These are phyloP conservation scores for Alexandromys fortis DNA, from an alignment of 2,113 vertebrate species.

Conservation along the genomic window DNA sequence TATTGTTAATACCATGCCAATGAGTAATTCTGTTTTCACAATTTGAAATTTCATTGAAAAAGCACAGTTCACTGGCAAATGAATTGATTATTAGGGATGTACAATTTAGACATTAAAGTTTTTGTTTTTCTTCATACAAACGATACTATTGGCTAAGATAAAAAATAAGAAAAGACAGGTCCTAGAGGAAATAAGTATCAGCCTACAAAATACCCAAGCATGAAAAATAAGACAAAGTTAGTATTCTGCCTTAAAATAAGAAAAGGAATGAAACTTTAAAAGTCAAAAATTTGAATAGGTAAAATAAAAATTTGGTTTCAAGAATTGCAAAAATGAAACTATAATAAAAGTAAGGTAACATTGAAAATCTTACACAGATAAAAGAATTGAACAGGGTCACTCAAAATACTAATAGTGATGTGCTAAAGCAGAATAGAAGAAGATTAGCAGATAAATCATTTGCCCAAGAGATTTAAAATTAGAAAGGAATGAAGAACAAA, in stretches of 20 bases:
- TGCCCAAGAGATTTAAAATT: not conserved
- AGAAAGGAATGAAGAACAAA: not conserved
- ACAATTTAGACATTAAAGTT: not conserved
- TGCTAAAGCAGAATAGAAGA: not conserved
- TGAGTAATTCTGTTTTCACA: conserved; percentile 23
- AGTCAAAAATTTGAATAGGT: not conserved
- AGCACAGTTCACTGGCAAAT: not conserved
- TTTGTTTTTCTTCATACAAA: not conserved
- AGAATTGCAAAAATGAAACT: conserved; percentile 34
- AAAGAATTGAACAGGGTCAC: not conserved
- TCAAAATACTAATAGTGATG: conserved; percentile 14
- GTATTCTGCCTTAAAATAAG: conserved; percentile 7
- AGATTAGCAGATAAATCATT: not conserved
- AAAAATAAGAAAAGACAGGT: not conserved
- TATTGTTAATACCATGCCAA: not conserved
- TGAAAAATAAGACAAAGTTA: not conserved
- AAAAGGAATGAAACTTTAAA: not conserved
- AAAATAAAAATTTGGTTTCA: conserved; percentile 23
- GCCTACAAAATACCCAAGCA: not conserved
- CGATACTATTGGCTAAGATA: not conserved
- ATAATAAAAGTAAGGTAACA: not conserved
- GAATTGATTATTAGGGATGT: not conserved
- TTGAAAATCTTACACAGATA: not conserved
- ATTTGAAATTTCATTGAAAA: conserved; percentile 20
- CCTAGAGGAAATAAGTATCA: not conserved